Conservation (phyloP, 2,888 invertebrate species). For the Callyntrura guangdongensis region DNA sequence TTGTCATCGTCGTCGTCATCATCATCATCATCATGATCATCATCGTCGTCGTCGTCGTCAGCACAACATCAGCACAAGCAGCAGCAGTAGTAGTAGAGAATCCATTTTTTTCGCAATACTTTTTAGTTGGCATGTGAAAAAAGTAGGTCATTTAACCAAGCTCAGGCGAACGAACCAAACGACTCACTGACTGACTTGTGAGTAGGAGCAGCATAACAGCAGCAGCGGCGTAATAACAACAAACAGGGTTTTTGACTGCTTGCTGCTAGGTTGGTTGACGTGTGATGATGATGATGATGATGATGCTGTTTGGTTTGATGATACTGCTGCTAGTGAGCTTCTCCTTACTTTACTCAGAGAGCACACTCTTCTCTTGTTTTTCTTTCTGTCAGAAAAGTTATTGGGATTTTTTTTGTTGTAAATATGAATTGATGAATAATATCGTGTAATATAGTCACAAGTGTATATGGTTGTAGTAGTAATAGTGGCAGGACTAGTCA, state of each 20-base stretch:
- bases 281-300: slow-evolving; percentile 44
- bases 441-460: neutral
- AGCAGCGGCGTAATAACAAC: slow-evolving; percentile 55
- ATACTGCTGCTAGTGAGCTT: slow-evolving; percentile 16
- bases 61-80: neutral
- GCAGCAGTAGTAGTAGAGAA: slow-evolving; percentile 50
- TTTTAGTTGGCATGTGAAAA: slow-evolving; percentile 68
- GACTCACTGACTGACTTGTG: slow-evolving; percentile 74
- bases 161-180: slow-evolving; percentile 62
- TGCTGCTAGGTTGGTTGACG: slow-evolving; percentile 14
- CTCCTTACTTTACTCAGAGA: slow-evolving; percentile 20
- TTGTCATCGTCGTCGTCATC: slow-evolving; percentile 49
- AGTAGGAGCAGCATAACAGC: slow-evolving; percentile 66
- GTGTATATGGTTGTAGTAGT: neutral
- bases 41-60: slow-evolving; percentile 1
- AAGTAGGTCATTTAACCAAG: slow-evolving; percentile 78
- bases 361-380: neutral
- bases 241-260: slow-evolving; percentile 65
- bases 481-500: slow-evolving; percentile 57
- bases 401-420: neutral
- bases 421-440: slow-evolving; percentile 54
- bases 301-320: slow-evolving; percentile 20
- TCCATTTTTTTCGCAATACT: slow-evolving; percentile 73
- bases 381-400: slow-evolving; percentile 17
- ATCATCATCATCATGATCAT: slow-evolving; percentile 35